Evolutionary conservation across 2,888 invertebrate genomes (phyloP).

Genomic region (Corythucha ciliata): DNA sequence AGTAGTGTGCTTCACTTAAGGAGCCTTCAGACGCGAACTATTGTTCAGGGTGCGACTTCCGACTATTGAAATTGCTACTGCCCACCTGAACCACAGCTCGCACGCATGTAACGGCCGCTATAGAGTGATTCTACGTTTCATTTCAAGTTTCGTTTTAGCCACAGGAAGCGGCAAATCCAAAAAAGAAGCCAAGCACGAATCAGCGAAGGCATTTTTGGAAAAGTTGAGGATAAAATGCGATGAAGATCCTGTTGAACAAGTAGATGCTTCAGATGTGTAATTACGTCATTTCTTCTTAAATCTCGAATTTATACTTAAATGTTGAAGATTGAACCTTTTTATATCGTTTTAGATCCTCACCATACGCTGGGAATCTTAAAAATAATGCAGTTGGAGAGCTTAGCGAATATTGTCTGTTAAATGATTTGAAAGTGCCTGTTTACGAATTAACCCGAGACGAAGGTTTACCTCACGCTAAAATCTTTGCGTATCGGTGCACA

Average conservation of each 20-base stretch:
- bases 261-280: no score
- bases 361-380: slow-evolving; percentile 34
- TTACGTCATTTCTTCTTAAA: no score
- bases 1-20: neutral
- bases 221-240: slow-evolving; percentile 41
- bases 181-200: slow-evolving; percentile 53
- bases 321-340: neutral
- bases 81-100: no score
- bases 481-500: slow-evolving; percentile 51
- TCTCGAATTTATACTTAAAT: neutral
- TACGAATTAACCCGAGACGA: slow-evolving; percentile 52
- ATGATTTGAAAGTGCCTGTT: slow-evolving; percentile 46
- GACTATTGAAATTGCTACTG: no score
- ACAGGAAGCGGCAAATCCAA: slow-evolving; percentile 46
- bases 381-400: slow-evolving; percentile 37
- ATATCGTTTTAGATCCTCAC: slow-evolving; percentile 26
- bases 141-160: slow-evolving; percentile 26
- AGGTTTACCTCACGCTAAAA: slow-evolving; percentile 56
- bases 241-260: slow-evolving; percentile 39
- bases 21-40: neutral
- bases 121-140: no score
- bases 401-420: slow-evolving; percentile 39
- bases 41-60: no score
- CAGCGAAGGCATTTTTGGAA: slow-evolving; percentile 46
- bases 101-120: no score